phyloP scores from a whole-genome alignment of 2,113 vertebrate species.

The Addax nasomaculatus region DNA sequence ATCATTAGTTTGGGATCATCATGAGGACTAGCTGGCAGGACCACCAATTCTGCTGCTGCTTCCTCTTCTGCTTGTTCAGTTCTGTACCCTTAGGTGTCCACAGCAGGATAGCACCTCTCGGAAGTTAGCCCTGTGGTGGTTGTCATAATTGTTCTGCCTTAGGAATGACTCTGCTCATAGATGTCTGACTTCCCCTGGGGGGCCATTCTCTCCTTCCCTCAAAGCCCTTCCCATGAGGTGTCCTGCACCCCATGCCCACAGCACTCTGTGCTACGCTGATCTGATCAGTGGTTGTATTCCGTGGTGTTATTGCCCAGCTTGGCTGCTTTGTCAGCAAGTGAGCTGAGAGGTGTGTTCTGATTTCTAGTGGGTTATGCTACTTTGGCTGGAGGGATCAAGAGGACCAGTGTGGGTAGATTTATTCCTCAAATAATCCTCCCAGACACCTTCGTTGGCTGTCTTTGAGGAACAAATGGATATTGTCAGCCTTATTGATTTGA shows the following conservation, averaged over 20 bases:
- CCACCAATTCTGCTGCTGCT: not conserved
- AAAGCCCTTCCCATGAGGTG: not conserved
- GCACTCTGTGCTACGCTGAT: not conserved
- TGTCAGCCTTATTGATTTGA: constrained; percentile 75
- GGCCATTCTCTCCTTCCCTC: not conserved
- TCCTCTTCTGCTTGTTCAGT: not conserved
- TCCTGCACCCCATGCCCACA: not conserved
- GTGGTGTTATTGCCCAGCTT: not conserved
- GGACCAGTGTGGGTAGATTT: constrained; percentile 73
- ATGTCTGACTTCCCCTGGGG: not conserved
- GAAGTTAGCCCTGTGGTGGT: not conserved
- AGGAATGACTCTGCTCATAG: not conserved
- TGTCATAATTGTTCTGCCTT: not conserved
- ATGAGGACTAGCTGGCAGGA: not conserved
- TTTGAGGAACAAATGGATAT: constrained; percentile 75
- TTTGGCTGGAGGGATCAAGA: constrained; percentile 51
- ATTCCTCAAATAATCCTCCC: constrained; percentile 75
- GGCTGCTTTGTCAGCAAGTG: not conserved
- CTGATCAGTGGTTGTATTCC: not conserved
- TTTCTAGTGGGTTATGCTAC: constrained; percentile 7
- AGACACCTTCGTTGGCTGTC: constrained; percentile 72
- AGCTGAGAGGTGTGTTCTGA: not conserved
- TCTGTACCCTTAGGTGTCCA: not conserved
- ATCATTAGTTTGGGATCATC: not conserved
- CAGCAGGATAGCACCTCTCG: accelerated